Conservation (phyloP, 2,888 invertebrate genomes). For the Metallyticus violacea region DNA sequence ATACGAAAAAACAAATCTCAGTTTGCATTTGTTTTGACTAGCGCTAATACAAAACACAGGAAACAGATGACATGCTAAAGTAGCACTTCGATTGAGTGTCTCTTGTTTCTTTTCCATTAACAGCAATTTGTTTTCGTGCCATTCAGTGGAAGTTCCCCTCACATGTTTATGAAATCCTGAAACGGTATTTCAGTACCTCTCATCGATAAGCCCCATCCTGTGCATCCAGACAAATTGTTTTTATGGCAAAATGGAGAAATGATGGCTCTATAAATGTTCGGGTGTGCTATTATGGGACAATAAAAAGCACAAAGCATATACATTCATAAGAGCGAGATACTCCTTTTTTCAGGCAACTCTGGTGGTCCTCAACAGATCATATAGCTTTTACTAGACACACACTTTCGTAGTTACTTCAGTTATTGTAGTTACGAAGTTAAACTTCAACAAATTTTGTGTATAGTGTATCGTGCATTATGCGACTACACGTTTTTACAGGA, state of each 20-base stretch:
- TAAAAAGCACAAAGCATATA: no score
- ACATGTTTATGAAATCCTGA: no score
- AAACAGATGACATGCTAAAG: background rate
- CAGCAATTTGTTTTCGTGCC: background rate
- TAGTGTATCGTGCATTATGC: no score
- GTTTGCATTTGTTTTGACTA: background rate
- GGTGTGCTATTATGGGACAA: no score
- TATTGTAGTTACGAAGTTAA: no score
- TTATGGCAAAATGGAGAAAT: background rate
- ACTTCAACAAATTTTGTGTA: no score
- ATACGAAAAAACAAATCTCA: background rate
- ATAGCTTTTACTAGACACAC: no score
- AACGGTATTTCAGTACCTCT: background rate
- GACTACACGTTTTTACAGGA: no score
- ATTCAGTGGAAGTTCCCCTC: background rate
- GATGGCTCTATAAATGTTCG: background rate
- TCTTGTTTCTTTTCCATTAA: background rate
- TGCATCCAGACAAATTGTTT: background rate
- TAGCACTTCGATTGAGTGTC: background rate
- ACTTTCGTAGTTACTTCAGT: no score
- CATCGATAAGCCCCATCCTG: background rate
- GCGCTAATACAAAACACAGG: background rate
- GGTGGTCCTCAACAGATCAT: no score
- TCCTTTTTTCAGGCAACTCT: no score
- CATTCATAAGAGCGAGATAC: background rate